A percentile compares a stretch with the other conserved stretches of the same genome.
Evolutionary conservation across 2,113 vertebrate genomes (phyloP).

Genomic region (Orycteropus afer): DNA sequence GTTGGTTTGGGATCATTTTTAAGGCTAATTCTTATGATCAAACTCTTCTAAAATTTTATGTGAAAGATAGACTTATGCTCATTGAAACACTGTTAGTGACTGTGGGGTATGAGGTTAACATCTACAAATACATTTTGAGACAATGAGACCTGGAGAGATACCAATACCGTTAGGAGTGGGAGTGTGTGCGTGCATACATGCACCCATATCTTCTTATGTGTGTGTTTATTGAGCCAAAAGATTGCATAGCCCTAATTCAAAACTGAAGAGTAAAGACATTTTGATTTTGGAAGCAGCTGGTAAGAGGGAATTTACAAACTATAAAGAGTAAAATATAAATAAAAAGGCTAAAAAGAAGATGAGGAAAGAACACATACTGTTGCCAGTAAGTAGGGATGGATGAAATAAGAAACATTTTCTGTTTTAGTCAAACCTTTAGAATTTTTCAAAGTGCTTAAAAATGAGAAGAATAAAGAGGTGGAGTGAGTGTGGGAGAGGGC

Average conservation of each 20-base stretch:
- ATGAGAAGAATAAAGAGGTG: slow-evolving; percentile 34
- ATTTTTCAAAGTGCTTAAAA: slow-evolving; percentile 52
- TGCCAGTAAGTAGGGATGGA: slow-evolving; percentile 38
- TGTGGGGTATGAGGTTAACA: neutral
- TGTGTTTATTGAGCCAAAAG: neutral
- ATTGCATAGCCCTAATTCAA: neutral
- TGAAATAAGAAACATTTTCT: slow-evolving; percentile 56
- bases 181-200: fast-evolving
- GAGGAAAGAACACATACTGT: slow-evolving; percentile 26
- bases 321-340: slow-evolving; percentile 66
- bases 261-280: neutral
- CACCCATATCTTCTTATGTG: neutral
- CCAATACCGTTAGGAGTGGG: neutral
- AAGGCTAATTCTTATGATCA: neutral
- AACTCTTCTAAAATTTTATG: neutral
- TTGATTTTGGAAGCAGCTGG: slow-evolving; percentile 49
- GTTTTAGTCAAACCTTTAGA: slow-evolving; percentile 59
- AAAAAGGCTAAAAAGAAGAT: slow-evolving; percentile 19
- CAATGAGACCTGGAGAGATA: slow-evolving; percentile 19
- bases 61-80: neutral
- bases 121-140: neutral
- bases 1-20: neutral
- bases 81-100: neutral
- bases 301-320: slow-evolving; percentile 54
- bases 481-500: slow-evolving; percentile 27